Evolutionary conservation across 2,797 vertebrate species (phyloP), one percentile per base, ranked within the genome.

Genomic region (Bradypodion ventrale): DNA sequence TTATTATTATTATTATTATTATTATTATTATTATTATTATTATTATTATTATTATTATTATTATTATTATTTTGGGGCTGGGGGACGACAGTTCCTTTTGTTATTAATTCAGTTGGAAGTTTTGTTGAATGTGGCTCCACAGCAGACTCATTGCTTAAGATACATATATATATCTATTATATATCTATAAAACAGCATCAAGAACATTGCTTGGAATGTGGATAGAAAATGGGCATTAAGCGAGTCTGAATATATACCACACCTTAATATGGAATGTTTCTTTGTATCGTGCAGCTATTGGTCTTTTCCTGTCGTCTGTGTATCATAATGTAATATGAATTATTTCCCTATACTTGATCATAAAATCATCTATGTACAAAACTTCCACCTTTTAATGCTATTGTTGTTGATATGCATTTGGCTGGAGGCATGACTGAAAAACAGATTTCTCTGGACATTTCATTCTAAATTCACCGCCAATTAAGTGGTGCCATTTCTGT

Each of bases 191-290:
- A 35, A 15, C 12, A 69, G 19, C 25, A 52, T 44, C 7, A 77
- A 80, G 60, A 8, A 66, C 78, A 75, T 29, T 80, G 37, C 72
- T 66, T 75, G 66, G 46, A 85, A 52, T 80, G 62, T 75, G 62
- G 60, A 27, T 52, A 44, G 70, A 80, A 74, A 60, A 77, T 44
- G 21, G 49, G 49, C 40, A 80, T 35, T 68, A 49, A n/a, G 2
- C n/a, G 49, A 37, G 72, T 27, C 40, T 80, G 62, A 46, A 68
- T 80, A 75, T 77, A 13, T 69, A 77, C n/a, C 21, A 15, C 35
- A 56, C 23, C 72, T 46, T 56, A 73, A 56, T 60, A 60, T 37
- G 25, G 46, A 75, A 75, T 80, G 52, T 69, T 68, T 74, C 73
- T 32, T 13, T 75, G 70, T 80, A 68, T 75, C 37, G 40, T 69